Conservation (phyloP, 2,113 vertebrate species). For the Sciurus niger region DNA sequence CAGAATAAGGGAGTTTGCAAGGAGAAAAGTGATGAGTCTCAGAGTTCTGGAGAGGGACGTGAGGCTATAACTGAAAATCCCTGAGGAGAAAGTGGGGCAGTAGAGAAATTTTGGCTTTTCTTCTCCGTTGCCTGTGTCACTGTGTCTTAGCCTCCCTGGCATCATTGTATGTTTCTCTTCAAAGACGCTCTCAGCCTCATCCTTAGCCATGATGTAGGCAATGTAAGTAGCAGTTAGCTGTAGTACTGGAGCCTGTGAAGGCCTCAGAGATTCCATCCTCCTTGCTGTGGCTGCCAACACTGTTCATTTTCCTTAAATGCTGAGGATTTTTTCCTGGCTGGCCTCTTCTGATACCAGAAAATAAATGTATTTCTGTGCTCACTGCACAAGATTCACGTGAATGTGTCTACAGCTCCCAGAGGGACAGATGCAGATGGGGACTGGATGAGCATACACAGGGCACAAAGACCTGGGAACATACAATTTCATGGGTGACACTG, state of each 20-base stretch:
- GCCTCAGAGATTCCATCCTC: background rate
- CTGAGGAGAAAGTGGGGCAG: background rate
- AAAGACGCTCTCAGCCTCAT: background rate
- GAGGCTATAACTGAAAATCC: background rate
- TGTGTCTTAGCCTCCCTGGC: background rate
- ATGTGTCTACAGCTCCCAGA: background rate
- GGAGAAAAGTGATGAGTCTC: no score
- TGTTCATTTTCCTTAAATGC: fast-evolving
- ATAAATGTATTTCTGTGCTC: background rate
- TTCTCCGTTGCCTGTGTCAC: background rate
- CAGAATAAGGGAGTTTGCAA: background rate
- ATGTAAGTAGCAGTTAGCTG: background rate
- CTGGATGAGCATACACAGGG: background rate
- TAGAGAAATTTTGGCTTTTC: background rate
- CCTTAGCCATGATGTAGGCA: background rate
- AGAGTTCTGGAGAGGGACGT: background rate
- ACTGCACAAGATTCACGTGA: background rate
- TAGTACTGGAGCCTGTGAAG: background rate
- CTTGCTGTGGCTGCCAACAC: background rate
- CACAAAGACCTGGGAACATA: background rate
- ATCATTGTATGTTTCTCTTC: background rate
- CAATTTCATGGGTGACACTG: background rate
- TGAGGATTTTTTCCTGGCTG: background rate
- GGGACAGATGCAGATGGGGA: background rate
- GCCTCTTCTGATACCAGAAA: fast-evolving